Conservation (phyloP, 2,888 invertebrate species). For the Drosophila subquinaria region DNA sequence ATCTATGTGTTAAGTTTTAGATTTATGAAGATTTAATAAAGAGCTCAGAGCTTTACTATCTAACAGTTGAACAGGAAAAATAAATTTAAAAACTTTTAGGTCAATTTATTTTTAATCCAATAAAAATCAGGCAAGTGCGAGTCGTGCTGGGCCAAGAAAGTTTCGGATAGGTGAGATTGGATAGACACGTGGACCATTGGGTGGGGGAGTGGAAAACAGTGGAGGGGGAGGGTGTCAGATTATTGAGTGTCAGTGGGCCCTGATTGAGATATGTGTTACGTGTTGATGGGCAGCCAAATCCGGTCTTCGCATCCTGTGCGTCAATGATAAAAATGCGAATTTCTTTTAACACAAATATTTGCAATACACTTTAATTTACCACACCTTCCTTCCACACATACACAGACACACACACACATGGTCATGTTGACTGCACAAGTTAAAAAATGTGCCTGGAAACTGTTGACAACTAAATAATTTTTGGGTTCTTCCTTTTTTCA, state of each 20-base stretch:
- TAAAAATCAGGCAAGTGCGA: constrained; percentile 44
- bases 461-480: constrained; percentile 60
- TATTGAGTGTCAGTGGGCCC: constrained; percentile 34
- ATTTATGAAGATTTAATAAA: no score
- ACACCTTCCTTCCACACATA: constrained; percentile 21
- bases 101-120: constrained; percentile 57
- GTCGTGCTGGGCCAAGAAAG: constrained; percentile 34
- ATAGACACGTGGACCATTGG: neutral
- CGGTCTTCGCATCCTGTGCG: constrained; percentile 25
- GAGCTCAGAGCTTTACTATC: neutral
- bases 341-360: constrained; percentile 60
- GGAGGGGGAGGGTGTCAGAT: constrained; percentile 9
- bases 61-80: neutral
- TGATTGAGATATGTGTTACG: constrained; percentile 59
- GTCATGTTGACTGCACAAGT: constrained; percentile 2
- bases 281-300: constrained; percentile 53
- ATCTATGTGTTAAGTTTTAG: no score
- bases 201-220: neutral
- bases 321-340: constrained; percentile 58
- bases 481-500: constrained; percentile 29
- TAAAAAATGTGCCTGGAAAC: constrained; percentile 39
- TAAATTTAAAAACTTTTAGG: constrained; percentile 29
- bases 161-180: constrained; percentile 41
- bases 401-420: constrained; percentile 5
- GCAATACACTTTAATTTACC: constrained; percentile 65